phyloP scores from a whole-genome alignment of 2,888 invertebrate genomes.

The Poecilus cupreus region DNA sequence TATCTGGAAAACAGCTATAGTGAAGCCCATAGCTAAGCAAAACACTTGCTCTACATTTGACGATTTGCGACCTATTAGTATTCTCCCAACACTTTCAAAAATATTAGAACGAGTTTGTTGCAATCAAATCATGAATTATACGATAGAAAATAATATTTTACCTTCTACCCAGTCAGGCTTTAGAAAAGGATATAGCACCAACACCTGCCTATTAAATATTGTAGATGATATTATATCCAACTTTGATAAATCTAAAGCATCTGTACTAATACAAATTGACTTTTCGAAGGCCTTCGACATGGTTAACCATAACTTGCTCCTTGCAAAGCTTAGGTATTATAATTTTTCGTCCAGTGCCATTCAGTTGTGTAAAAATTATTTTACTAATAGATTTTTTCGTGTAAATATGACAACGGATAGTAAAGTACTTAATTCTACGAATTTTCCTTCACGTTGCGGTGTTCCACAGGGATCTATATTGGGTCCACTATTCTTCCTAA shows the following conservation, averaged over 20 bases:
- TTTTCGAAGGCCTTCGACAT: not conserved
- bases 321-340: not conserved
- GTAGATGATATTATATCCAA: not conserved
- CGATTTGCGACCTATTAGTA: not conserved
- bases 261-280: not conserved
- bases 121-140: not conserved
- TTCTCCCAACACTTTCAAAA: not conserved
- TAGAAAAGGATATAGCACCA: not conserved
- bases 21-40: not conserved
- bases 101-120: not conserved
- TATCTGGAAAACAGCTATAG: slow-evolving; percentile 9
- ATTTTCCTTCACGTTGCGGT: too few species aligned
- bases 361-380: not conserved
- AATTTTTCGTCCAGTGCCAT: not conserved
- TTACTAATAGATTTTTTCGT: not conserved
- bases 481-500: not conserved
- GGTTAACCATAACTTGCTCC: too few species aligned
- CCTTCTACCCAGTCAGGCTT: not conserved
- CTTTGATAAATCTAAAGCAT: not conserved
- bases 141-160: not conserved
- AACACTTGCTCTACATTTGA: not conserved
- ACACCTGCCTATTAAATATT: not conserved
- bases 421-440: not conserved
- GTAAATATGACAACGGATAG: not conserved
- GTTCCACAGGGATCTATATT: too few species aligned